A percentile compares a stretch with the other conserved stretches of the same genome.
phyloP scores from a whole-genome alignment of 2,888 invertebrate species.

The Sicus ferrugineus region DNA sequence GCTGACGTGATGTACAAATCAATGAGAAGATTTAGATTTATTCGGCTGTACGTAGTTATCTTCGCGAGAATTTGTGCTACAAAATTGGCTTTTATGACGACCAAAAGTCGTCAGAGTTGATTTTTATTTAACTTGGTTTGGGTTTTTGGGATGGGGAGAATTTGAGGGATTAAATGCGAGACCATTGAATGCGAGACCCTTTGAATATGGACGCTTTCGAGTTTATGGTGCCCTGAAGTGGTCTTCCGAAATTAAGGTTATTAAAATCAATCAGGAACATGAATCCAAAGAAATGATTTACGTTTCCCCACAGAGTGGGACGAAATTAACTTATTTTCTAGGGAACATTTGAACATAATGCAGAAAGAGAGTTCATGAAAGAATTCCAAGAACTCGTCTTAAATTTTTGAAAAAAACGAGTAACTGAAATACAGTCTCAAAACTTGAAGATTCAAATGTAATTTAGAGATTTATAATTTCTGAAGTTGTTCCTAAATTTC shows the following conservation, averaged over 20 bases:
- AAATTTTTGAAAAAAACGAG: too few species aligned
- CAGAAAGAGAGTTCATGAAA: too few species aligned
- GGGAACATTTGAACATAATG: too few species aligned
- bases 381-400: too few species aligned
- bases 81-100: conserved; percentile 56
- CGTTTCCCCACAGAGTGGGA: background rate
- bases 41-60: conserved; percentile 38
- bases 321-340: too few species aligned
- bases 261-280: conserved; percentile 40
- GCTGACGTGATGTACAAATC: conserved; percentile 54
- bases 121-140: conserved; percentile 4
- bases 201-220: background rate
- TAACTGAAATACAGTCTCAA: too few species aligned
- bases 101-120: background rate
- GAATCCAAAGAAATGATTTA: background rate
- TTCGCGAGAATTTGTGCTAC: conserved; percentile 45
- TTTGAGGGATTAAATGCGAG: background rate
- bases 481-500: too few species aligned
- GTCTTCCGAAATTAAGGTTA: background rate
- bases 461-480: too few species aligned
- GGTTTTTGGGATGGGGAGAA: background rate
- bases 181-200: too few species aligned
- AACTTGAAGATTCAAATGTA: too few species aligned
- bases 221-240: background rate
- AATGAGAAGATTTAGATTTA: conserved; percentile 54